A percentile compares a stretch with the other conserved stretches of the same genome.
These are phyloP conservation scores for Bovichtus diacanthus DNA, from an alignment of 2,797 vertebrate species.

Conservation along the genomic window DNA sequence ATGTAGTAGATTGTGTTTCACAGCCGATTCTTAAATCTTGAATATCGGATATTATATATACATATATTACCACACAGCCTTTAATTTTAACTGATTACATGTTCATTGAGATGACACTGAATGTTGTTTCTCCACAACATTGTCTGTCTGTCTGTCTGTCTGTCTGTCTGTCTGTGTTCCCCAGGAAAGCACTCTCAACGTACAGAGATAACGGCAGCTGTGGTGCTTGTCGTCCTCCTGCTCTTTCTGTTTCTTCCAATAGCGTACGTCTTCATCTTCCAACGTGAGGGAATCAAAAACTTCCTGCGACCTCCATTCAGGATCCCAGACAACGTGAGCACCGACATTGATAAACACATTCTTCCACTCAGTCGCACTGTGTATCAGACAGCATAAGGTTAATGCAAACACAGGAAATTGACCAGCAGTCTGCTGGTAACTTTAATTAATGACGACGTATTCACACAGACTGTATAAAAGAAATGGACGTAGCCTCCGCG, in stretches of 20 bases:
- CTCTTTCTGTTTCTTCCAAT: rapidly evolving
- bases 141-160: too few relatives aligned
- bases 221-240: rapidly evolving
- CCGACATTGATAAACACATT: not conserved
- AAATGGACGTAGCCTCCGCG: too few relatives aligned
- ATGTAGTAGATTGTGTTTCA: too few relatives aligned
- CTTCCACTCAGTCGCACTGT: not conserved
- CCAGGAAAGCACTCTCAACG: not conserved
- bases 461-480: too few relatives aligned
- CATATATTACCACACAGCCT: not conserved
- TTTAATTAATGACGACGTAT: not conserved
- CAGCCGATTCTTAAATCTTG: not conserved
- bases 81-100: too few relatives aligned
- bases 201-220: rapidly evolving
- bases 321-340: conserved; percentile 14
- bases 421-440: not conserved
- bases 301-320: not conserved
- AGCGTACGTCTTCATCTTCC: not conserved
- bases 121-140: too few relatives aligned
- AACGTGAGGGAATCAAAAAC: conserved; percentile 28
- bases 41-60: too few relatives aligned
- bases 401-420: not conserved
- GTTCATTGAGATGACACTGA: too few relatives aligned
- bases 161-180: not conserved
- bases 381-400: not conserved